Base-by-base conservation (phyloP, 2,888 invertebrate genomes). In the Chloroclysta siterata region DNA sequence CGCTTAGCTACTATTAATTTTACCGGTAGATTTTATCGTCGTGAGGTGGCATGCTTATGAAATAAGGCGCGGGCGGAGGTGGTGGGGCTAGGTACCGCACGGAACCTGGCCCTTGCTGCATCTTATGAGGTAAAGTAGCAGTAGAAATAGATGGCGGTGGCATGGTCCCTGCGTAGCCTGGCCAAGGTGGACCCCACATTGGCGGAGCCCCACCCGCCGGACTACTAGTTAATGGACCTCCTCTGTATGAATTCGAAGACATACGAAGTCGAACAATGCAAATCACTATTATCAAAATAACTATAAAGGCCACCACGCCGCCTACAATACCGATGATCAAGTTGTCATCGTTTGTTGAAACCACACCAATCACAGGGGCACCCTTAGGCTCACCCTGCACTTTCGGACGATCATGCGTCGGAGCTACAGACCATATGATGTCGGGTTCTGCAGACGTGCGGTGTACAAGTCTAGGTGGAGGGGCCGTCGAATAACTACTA, bases 291-390 rank as follows among this genome's bases (percentile, higher is more conserved):
- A 98, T 96, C 58, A 98, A 94, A 69, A 98, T 96, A 11, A 97
- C 97, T 71, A 98, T 97, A 80, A 98, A 97, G 0, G 97, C 97
- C 0, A 98, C 97, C 0, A 98, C 98, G 1, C 98, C 98, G 0
- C 98, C 98, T 0, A 98, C 98, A 71, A 98, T 98, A n/a, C 97
- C 97, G 65, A 98, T 98, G 56, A 98, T 98, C n/a, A 98, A 92
- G 5, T 97, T 98, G 76, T 98, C 98, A 76, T 97, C 98, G 60
- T 95, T 96, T 11, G 97, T 94, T 0, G 95, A 89, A 8, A 94
- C 93, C 63, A 94, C 93, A 2, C 94, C 94, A 2, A 93, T 83
- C 2, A 94, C 92, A 33, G 91, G 94, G 13, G 94, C 94, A 50
- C 94, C 94, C 84, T 95, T 95, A 57, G 94, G 94, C 52, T 93